Evolutionary conservation across 2,113 vertebrate genomes (phyloP), one percentile per base, ranked within the genome.

Genomic region (Oxyura jamaicensis): DNA sequence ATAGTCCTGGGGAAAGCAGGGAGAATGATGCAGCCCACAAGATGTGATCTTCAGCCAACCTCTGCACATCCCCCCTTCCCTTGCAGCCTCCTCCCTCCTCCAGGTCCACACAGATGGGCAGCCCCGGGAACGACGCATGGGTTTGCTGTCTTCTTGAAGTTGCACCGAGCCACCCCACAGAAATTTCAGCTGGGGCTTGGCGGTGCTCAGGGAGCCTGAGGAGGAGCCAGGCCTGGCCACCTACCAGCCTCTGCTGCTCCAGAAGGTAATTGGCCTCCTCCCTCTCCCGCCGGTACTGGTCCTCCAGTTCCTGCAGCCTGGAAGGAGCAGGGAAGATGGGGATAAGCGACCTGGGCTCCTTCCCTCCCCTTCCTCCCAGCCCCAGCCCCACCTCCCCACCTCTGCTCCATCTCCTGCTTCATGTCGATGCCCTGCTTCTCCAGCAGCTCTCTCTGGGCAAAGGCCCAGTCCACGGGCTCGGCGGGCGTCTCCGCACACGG

Each of bases 361-460:
- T 18, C 56, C 19, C 56, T 56, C 39, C 19, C 33, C n/a, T 73
- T 42, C 55, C 15, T 58, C 44, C 35, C 69, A n/a, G 29, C 21
- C 39, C 31, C 11, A 39, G 46, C 25, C 35, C 29, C 11, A 1
- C 1, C n/a, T 19, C 69, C 96, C 96, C 95, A 99, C 99, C 99
- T 98, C 94, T 99, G 99, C 80, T 99, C 99, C 99, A 99, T 99
- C 97, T 99, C 99, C 96, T 99, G 99, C 93, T 99, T 99, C 99
- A 99, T 99, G 97, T 99, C 99, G 0, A 99, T 99, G 95, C 99
- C 99, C 95, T 99, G 99, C 86, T 99, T 99, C 59, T 99, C 99
- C 95, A 99, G 98, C 87, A 99, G 98, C 97, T 99, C 99, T 2
- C 99, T 98, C 97, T 99, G 99, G 29, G 99, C 99, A 0, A 99